Evolutionary conservation across 2,888 invertebrate genomes (phyloP).

Genomic region (Cosmorhoe ocellata): DNA sequence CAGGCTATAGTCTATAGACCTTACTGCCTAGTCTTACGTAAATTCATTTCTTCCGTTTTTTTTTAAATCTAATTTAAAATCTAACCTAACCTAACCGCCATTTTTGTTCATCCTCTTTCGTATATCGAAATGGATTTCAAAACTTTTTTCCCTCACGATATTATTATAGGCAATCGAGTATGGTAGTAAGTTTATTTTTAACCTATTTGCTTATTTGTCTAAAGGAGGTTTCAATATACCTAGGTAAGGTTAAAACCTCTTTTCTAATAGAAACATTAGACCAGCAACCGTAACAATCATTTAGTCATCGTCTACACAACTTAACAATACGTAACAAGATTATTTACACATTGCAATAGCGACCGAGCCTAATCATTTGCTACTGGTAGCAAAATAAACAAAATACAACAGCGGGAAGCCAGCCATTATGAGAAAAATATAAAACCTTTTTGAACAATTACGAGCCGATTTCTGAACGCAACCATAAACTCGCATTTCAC

Average conservation of each 20-base stretch:
- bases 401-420: slow-evolving; percentile 60
- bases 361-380: slow-evolving; percentile 78
- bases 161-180: too few relatives aligned
- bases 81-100: too few relatives aligned
- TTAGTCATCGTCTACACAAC: slow-evolving; percentile 51
- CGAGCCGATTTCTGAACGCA: slow-evolving; percentile 58
- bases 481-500: slow-evolving; percentile 59
- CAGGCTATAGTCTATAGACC: too few relatives aligned
- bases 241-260: slow-evolving; percentile 14
- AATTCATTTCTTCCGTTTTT: too few relatives aligned
- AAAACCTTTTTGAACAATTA: slow-evolving; percentile 71
- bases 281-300: slow-evolving; percentile 41
- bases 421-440: slow-evolving; percentile 49
- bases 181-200: too few relatives aligned
- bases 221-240: too few relatives aligned
- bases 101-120: too few relatives aligned
- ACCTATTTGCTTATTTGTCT: too few relatives aligned
- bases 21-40: too few relatives aligned
- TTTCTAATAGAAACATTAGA: slow-evolving; percentile 15
- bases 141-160: too few relatives aligned
- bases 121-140: too few relatives aligned
- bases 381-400: slow-evolving; percentile 70
- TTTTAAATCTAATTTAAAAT: too few relatives aligned
- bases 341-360: slow-evolving; percentile 72
- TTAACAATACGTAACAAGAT: slow-evolving; percentile 54